Evolutionary conservation across 2,797 vertebrate genomes (phyloP).

Genomic region (Poecile montanus): DNA sequence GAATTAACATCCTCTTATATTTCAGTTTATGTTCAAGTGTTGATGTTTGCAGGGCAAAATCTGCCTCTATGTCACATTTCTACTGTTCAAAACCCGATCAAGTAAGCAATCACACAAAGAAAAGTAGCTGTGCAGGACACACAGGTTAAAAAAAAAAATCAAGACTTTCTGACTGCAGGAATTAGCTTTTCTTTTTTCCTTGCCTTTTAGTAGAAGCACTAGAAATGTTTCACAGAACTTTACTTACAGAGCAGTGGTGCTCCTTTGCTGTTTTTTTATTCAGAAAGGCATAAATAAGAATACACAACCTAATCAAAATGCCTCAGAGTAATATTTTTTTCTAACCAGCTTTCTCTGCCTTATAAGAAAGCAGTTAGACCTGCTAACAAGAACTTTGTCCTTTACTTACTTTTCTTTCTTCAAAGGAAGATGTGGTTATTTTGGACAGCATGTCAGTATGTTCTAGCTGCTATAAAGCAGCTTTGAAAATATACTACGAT

Average conservation of each 20-base stretch:
- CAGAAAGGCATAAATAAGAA: neutral
- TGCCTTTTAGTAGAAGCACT: neutral
- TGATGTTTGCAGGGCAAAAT: neutral
- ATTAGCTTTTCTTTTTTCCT: neutral
- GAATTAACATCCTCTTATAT: neutral
- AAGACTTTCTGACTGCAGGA: neutral
- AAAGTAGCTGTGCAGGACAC: neutral
- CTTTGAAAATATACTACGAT: neutral
- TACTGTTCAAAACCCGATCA: neutral
- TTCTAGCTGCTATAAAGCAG: neutral
- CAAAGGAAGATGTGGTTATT: neutral
- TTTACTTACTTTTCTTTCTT: neutral
- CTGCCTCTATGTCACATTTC: neutral
- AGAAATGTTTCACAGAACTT: neutral
- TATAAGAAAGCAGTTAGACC: neutral
- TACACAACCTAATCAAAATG: neutral
- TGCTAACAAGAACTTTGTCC: neutral
- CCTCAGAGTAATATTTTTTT: neutral
- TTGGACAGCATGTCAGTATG: neutral
- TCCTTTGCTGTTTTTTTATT: neutral
- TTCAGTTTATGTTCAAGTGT: neutral
- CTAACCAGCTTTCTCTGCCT: neutral
- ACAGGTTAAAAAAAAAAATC: neutral
- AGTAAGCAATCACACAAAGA: neutral
- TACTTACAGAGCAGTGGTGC: neutral